A percentile compares a stretch with the other conserved stretches of the same genome.
phyloP scores from a whole-genome alignment of 2,888 invertebrate species.

The Drosophila fungiperda region DNA sequence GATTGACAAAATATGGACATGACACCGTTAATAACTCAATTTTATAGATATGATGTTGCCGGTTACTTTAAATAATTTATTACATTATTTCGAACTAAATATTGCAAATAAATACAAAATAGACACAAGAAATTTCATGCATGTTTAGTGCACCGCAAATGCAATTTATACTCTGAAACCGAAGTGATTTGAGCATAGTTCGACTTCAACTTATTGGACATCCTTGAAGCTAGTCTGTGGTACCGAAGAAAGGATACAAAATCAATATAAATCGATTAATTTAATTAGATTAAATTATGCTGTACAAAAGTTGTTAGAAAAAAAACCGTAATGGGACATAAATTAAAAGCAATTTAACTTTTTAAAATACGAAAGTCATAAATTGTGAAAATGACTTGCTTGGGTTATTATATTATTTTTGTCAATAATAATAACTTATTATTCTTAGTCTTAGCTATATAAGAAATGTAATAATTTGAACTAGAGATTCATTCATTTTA shows the following conservation, averaged over 20 bases:
- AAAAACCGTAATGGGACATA: not conserved
- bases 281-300: not conserved
- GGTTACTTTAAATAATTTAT: not conserved
- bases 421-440: not conserved
- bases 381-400: not conserved
- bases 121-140: not conserved
- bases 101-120: not conserved
- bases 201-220: not conserved
- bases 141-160: not conserved
- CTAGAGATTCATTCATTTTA: not conserved
- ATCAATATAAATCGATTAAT: not conserved
- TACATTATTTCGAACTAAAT: not conserved
- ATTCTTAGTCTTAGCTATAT: not conserved
- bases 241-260: not conserved
- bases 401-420: too few species aligned
- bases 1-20: not conserved
- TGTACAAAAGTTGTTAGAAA: not conserved
- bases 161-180: not conserved
- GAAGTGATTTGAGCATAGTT: not conserved
- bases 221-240: not conserved
- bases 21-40: not conserved
- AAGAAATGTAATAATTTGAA: not conserved
- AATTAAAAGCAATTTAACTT: not conserved
- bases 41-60: not conserved
- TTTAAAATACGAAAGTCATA: not conserved